Base-by-base conservation (phyloP, 2,888 invertebrate species). In the Muschampia staudingeri region DNA sequence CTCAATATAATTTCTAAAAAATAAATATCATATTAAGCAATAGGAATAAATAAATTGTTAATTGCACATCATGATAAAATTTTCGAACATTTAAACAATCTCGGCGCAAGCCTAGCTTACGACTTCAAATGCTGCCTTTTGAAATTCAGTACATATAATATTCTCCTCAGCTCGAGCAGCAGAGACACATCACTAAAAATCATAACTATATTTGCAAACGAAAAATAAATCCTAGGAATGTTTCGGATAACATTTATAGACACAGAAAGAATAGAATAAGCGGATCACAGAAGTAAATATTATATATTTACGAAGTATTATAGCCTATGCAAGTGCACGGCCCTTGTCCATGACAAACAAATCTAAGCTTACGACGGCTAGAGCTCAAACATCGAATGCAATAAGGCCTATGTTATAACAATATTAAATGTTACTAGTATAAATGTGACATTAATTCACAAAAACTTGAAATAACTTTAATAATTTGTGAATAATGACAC, bases 231-330 rank as follows among this genome's bases (percentile, higher is more conserved):
- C 91, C 91, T 93, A 94, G 96, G 96, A 96, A 96, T 96, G 96
- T 95, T 92, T 94, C 92, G 91, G 94, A 94, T 91, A 94, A 94
- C 93, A 92, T 93, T 90, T 90, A 94, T 93, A 94, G 92, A 93
- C 90, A 92, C 91, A 93, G 91, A 93, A 92, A 93, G 92, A 93
- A 94, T 91, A 94, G 93, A 94, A 92, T 92, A 94, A 93, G 92
- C 93, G 93, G 95, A 96, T 96, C 95, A 96, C 96, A 96, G 92
- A 94, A 95, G 94, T 95, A 95, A 94, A 95, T 95, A 95, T 95
- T 92, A 94, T 90, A 94, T 94, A 94, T 94, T 94, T 94, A 94
- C 94, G 93, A 92, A 91, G 93, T 92, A 93, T 91, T 89, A 90
- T 92, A 91, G 91, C 89, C 89, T 92, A 92, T 90, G 92, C 91